Percentiles rank a stretch among this genome's conserved stretches.
Conservation (phyloP, 2,797 vertebrate genomes). For the Merluccius polli region DNA sequence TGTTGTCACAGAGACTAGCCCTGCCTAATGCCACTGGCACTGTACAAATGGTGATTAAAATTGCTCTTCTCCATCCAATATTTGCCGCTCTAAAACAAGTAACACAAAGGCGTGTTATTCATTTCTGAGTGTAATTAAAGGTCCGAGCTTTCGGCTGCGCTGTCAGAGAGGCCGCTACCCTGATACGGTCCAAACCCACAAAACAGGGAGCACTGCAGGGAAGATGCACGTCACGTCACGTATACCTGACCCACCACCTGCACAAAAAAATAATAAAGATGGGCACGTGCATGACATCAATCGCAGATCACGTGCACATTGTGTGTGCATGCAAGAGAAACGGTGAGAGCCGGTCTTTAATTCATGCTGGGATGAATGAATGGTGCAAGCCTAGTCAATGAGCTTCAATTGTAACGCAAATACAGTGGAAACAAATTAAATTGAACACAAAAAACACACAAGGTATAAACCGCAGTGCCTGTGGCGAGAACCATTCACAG, state of each 20-base stretch:
- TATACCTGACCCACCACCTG: too few relatives aligned
- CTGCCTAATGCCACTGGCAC: constrained; percentile 1
- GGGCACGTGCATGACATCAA: neutral
- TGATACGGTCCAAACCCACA: neutral
- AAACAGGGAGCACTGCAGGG: too few relatives aligned
- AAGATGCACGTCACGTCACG: too few relatives aligned
- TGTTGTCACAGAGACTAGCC: constrained; percentile 1
- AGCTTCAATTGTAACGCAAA: neutral
- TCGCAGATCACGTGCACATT: neutral
- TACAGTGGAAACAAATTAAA: neutral
- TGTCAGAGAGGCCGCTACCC: neutral
- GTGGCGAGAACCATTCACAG: neutral
- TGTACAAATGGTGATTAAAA: neutral
- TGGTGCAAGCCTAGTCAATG: neutral
- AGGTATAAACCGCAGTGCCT: neutral
- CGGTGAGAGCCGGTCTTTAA: neutral
- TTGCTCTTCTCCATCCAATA: neutral
- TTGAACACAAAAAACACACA: neutral
- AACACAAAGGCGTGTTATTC: neutral
- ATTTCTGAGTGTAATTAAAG: neutral
- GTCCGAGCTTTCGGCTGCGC: neutral
- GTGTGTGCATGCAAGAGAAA: neutral
- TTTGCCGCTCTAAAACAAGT: neutral
- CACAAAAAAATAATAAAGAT: too few relatives aligned
- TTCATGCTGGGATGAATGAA: neutral